These are phyloP conservation scores for Anguilla rostrata DNA, from an alignment of 2,113 vertebrate species.

Conservation along the genomic window DNA sequence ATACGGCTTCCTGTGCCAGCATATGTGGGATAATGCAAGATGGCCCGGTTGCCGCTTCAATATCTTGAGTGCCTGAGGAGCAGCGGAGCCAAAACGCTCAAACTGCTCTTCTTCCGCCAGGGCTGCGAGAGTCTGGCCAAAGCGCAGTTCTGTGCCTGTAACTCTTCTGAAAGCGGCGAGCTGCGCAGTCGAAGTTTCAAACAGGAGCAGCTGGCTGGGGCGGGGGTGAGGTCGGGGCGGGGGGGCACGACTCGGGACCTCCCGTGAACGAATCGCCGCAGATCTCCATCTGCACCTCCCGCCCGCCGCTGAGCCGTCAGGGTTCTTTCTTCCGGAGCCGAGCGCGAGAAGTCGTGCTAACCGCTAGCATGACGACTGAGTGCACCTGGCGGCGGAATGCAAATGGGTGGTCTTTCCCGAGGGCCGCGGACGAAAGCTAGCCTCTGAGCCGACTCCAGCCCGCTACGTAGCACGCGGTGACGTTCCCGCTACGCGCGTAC, in stretches of 20 bases:
- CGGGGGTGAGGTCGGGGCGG: neutral
- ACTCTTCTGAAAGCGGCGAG: neutral
- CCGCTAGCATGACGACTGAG: neutral
- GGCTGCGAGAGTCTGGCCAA: neutral
- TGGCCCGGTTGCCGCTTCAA: neutral
- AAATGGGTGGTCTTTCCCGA: constrained; percentile 14
- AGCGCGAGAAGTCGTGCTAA: neutral
- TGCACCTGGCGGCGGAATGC: constrained; percentile 25
- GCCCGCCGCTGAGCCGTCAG: neutral
- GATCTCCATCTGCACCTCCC: neutral
- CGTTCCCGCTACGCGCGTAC: too few relatives aligned
- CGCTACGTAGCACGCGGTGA: too few relatives aligned
- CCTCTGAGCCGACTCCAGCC: too few relatives aligned
- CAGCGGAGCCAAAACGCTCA: neutral
- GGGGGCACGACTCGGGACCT: neutral
- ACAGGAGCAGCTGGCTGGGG: neutral
- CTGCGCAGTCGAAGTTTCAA: neutral
- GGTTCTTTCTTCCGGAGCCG: neutral
- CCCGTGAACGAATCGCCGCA: neutral
- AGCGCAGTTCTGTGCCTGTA: neutral
- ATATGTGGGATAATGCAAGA: neutral
- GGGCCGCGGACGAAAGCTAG: too few relatives aligned
- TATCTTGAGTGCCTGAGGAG: neutral
- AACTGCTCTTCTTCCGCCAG: neutral
- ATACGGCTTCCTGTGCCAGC: neutral